A percentile compares a stretch with the other conserved stretches of the same genome.
phyloP scores from a whole-genome alignment of 2,888 invertebrate genomes.

The Acanthosepion lycidas region DNA sequence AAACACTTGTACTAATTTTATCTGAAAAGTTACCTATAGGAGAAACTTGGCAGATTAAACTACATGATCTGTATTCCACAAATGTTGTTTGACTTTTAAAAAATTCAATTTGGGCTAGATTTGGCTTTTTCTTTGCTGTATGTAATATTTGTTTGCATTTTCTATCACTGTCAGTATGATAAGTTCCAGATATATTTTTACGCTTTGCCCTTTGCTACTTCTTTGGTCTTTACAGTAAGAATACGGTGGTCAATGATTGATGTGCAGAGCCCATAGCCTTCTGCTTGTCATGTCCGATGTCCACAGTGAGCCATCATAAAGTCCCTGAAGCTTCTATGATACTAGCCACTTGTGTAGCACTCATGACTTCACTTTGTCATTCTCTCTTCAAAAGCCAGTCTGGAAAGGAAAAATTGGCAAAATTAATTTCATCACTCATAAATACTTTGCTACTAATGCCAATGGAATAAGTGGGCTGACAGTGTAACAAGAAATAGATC shows the following conservation, averaged over 20 bases:
- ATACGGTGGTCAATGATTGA: constrained; percentile 38
- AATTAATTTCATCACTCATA: constrained; percentile 44
- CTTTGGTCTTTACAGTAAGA: background rate
- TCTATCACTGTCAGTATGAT: background rate
- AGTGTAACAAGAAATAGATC: constrained; percentile 45
- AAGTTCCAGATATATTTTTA: constrained; percentile 5
- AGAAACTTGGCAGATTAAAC: too few species aligned
- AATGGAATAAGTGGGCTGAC: background rate
- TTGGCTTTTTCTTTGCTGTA: background rate
- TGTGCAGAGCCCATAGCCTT: constrained; percentile 25
- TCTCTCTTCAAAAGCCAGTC: background rate
- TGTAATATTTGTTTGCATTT: background rate
- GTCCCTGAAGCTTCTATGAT: constrained; percentile 40
- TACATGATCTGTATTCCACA: background rate
- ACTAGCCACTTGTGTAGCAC: constrained; percentile 41
- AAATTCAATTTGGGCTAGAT: background rate
- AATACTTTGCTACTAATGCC: constrained; percentile 37
- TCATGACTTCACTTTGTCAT: background rate
- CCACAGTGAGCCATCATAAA: constrained; percentile 33
- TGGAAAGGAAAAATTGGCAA: background rate
- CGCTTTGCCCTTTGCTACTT: background rate
- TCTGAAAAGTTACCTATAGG: too few species aligned
- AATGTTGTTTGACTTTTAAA: constrained; percentile 8
- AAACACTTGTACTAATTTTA: too few species aligned
- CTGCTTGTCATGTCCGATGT: constrained; percentile 44